Evolutionary conservation across 1,140 invertebrate species (phyloP), one percentile per base, ranked within the genome.

Genomic region (Dendroctonus valens): DNA sequence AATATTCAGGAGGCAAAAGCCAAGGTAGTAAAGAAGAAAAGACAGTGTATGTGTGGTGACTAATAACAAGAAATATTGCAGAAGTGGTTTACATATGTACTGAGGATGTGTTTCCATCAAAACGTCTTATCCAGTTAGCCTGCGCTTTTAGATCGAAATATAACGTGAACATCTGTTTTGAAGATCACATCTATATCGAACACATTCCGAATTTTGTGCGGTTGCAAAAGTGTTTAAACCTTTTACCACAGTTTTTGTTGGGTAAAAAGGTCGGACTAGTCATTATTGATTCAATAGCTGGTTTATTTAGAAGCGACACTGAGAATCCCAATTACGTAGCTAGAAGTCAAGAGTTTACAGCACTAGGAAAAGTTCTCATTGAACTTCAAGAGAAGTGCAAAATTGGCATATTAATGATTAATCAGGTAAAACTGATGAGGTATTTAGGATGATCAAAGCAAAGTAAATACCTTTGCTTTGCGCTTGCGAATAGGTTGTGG

Each of bases 61-160:
- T 26, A 26, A 26, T 26, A 26, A 26, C 26, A 2, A 26, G 26
- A 26, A 26, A 51, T 54, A 14, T 54, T 42, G 63, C 9, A 58
- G 89, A 86, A 61, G 87, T 85, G 6, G 83, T 89, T 14, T 93
- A 89, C 71, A 87, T 94, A 66, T 89, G 86, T 70, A 92, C 91
- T 3, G 90, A 93, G 80, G 84, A 86, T 78, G 75, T 74, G 12
- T 93, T 93, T 80, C 90, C 91, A 9, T 86, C 85, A 3, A 85
- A 82, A 73, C 79, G 91, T 55, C 77, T 93, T 7, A 76, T 86
- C 7, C 76, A 85, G 67, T 74, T 87, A 38, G 59, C 80, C 42
- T 50, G 65, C 48, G 72, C 69, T 14, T 78, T 76, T 66, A 75
- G 76, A 71, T 64, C 71, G n/a, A 76, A 73, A 69, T 73, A 57